phyloP scores from a whole-genome alignment of 1,140 invertebrate genomes.

The Trachelipus rathkii region DNA sequence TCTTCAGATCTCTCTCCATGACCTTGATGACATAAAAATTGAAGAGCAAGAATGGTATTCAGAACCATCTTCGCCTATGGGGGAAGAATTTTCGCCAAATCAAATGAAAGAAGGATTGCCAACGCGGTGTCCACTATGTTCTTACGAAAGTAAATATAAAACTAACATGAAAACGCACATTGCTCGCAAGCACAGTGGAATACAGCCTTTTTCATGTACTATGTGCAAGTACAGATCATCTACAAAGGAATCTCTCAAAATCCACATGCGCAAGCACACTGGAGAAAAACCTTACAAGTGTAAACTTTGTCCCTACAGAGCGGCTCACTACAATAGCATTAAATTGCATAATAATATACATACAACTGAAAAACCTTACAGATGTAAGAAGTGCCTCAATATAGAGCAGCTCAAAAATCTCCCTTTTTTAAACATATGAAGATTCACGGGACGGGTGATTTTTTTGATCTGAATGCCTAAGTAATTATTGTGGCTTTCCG shows the following conservation, averaged over 20 bases:
- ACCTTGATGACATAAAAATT: slow-evolving; percentile 1
- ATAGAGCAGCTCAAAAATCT: slow-evolving; percentile 19
- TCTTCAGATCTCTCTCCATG: not conserved
- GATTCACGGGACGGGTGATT: not conserved
- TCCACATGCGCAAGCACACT: slow-evolving; percentile 4
- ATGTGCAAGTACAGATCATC: slow-evolving; percentile 5
- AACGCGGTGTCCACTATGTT: not conserved
- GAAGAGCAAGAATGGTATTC: not conserved
- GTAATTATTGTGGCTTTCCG: too few species aligned
- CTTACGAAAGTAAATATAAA: not conserved
- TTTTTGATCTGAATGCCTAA: too few species aligned
- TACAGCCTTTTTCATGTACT: not conserved
- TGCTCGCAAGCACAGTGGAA: not conserved
- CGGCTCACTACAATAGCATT: not conserved
- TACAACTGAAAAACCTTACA: slow-evolving; percentile 58
- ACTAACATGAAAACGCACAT: slow-evolving; percentile 5
- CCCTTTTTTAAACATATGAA: slow-evolving; percentile 20
- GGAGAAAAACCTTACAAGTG: slow-evolving; percentile 17
- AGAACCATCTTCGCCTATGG: not conserved
- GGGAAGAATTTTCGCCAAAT: not conserved
- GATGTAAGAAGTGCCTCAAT: slow-evolving; percentile 43
- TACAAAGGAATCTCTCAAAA: slow-evolving; percentile 2
- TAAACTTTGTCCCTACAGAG: slow-evolving; percentile 4
- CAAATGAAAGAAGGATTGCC: not conserved
- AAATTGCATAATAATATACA: slow-evolving; percentile 51